phyloP scores from a whole-genome alignment of 2,113 vertebrate species.

The Ochotona princeps region DNA sequence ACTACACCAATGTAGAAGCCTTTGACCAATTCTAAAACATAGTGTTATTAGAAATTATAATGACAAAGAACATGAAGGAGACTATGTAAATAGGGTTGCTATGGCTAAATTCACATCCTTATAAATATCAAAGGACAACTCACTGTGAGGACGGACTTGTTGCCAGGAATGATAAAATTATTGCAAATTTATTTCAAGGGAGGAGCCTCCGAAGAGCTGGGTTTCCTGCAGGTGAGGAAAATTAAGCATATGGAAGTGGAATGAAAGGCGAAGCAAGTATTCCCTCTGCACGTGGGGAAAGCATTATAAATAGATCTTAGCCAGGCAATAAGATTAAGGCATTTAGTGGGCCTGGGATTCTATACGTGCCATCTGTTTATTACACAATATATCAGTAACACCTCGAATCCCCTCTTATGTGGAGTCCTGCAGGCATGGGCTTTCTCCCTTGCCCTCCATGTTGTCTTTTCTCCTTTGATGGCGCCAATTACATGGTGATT shows the following conservation, averaged over 20 bases:
- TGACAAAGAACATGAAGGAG: conserved; percentile 34
- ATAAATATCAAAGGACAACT: conserved; percentile 56
- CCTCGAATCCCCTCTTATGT: background rate
- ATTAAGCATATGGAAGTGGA: conserved; percentile 38
- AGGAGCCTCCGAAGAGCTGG: background rate
- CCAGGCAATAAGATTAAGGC: conserved; percentile 35
- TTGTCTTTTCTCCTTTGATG: background rate
- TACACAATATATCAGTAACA: background rate
- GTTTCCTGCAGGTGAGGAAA: conserved; percentile 56
- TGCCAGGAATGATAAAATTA: conserved; percentile 52
- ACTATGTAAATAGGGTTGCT: conserved; percentile 1
- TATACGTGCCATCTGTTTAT: background rate
- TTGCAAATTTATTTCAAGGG: conserved; percentile 51
- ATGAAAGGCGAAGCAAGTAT: conserved; percentile 38
- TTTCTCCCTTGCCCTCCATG: background rate
- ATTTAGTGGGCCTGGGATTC: conserved; percentile 14
- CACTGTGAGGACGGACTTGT: conserved; percentile 40
- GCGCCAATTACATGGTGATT: background rate
- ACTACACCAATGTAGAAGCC: background rate
- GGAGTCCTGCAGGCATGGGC: background rate
- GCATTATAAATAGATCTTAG: conserved; percentile 59
- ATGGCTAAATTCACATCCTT: conserved; percentile 36
- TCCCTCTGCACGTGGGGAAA: conserved; percentile 25
- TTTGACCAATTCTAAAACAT: conserved; percentile 44
- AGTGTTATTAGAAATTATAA: conserved; percentile 47